A percentile compares a stretch with the other conserved stretches of the same genome.
phyloP scores from a whole-genome alignment of 2,888 invertebrate genomes.

The Augiades crinisus region DNA sequence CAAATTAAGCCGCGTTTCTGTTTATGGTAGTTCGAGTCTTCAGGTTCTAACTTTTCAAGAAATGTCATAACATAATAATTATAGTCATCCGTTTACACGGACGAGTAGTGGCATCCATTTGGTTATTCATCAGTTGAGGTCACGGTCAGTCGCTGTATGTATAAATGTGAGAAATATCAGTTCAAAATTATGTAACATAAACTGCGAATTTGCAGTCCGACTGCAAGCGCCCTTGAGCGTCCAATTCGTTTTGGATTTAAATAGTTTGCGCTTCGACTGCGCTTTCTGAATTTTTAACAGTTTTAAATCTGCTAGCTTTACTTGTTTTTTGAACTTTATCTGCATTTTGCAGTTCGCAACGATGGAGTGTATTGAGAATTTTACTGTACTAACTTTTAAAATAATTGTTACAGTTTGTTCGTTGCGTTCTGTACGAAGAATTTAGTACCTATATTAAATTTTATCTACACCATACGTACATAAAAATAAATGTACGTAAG shows the following conservation, averaged over 20 bases:
- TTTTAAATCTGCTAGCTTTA: conserved; percentile 25
- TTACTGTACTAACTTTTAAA: conserved; percentile 12
- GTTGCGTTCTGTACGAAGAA: neutral
- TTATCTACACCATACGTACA: too few relatives aligned
- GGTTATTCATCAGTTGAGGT: too few relatives aligned
- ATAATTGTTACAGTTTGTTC: conserved; percentile 11
- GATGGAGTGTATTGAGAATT: conserved; percentile 20
- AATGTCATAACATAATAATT: too few relatives aligned
- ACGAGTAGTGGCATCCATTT: too few relatives aligned
- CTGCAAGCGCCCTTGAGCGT: conserved; percentile 20
- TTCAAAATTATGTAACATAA: neutral
- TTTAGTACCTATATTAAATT: neutral
- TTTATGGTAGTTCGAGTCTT: too few relatives aligned
- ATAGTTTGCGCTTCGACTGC: conserved; percentile 26
- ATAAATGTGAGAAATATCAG: neutral
- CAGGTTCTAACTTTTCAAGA: too few relatives aligned
- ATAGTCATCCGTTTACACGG: too few relatives aligned
- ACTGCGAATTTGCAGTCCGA: neutral
- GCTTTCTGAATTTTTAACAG: conserved; percentile 28
- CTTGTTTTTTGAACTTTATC: conserved; percentile 26
- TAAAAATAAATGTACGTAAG: too few relatives aligned
- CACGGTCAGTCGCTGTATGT: too few relatives aligned
- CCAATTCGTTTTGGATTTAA: conserved; percentile 28
- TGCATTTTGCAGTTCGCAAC: conserved; percentile 20
- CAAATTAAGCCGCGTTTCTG: too few relatives aligned